A percentile compares a stretch with the other conserved stretches of the same genome.
Evolutionary conservation across 1,140 invertebrate genomes (phyloP).

Genomic region (Temnothorax curvispinosus): DNA sequence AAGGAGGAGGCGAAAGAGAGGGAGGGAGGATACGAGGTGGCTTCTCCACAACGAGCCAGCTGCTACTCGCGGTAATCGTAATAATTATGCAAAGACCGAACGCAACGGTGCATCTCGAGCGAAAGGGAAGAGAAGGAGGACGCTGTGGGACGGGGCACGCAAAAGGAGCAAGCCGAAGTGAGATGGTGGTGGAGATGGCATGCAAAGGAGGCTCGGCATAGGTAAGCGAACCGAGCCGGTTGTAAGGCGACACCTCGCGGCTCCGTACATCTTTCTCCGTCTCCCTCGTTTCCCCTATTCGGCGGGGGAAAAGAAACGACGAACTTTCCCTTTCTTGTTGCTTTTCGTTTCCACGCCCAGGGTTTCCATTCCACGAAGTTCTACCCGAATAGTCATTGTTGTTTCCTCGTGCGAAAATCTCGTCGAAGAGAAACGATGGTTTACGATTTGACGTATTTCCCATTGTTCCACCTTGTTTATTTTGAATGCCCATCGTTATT

Average conservation of each 20-base stretch:
- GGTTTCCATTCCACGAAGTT: conserved; percentile 62
- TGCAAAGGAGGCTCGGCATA: conserved; percentile 85
- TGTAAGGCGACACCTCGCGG: conserved; percentile 85
- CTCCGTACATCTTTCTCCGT: conserved; percentile 78
- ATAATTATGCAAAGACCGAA: conserved; percentile 85
- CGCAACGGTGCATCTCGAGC: conserved; percentile 79
- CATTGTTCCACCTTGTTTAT: background rate
- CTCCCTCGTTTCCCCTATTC: conserved; percentile 41
- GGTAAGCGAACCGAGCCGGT: conserved; percentile 85
- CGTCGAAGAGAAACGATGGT: background rate
- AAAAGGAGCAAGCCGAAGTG: conserved; percentile 79
- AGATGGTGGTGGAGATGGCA: conserved; percentile 86
- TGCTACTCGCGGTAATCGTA: conserved; percentile 81
- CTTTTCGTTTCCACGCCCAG: conserved; percentile 50
- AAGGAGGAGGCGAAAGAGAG: background rate
- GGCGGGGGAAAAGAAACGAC: conserved; percentile 38
- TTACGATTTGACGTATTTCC: background rate
- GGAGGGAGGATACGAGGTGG: conserved; percentile 33
- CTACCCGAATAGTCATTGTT: conserved; percentile 24
- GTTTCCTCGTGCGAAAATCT: background rate
- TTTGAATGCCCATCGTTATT: background rate
- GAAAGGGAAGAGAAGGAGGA: conserved; percentile 66
- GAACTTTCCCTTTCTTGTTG: conserved; percentile 64
- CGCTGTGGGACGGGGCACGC: conserved; percentile 73
- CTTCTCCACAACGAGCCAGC: conserved; percentile 71